Evolutionary conservation across 2,888 invertebrate genomes (phyloP).

Genomic region (Ornithoptera alexandrae): DNA sequence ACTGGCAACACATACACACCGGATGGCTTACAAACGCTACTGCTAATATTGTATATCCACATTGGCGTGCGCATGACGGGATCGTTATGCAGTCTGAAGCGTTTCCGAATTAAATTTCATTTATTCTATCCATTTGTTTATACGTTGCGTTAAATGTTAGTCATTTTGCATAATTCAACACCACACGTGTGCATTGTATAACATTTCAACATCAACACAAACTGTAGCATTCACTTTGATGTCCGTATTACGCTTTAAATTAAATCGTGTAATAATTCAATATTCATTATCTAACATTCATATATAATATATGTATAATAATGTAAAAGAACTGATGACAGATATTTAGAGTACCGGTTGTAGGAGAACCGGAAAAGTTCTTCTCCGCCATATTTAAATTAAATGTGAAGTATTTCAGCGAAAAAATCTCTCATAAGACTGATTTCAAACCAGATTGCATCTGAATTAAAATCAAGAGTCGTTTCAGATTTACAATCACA

Average conservation of each 20-base stretch:
- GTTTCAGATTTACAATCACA: too few species aligned
- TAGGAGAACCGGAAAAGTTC: too few species aligned
- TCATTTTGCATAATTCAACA: not conserved
- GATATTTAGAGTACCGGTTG: too few species aligned
- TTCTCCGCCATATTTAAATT: too few species aligned
- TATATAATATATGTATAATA: too few species aligned
- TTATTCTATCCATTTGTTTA: not conserved
- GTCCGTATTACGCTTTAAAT: not conserved
- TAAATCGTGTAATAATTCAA: too few species aligned
- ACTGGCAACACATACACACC: not conserved
- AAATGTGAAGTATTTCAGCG: too few species aligned
- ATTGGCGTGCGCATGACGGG: slow-evolving; percentile 16
- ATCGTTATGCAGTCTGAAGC: slow-evolving; percentile 11
- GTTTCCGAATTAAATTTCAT: slow-evolving; percentile 14
- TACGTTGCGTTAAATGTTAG: not conserved
- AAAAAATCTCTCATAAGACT: too few species aligned
- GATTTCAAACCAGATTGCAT: too few species aligned
- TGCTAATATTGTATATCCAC: slow-evolving; percentile 9
- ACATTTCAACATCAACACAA: not conserved
- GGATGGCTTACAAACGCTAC: not conserved
- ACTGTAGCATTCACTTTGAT: not conserved
- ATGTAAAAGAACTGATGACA: too few species aligned
- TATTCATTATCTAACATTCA: too few species aligned
- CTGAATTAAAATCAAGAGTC: too few species aligned
- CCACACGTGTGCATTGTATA: not conserved